Conservation (phyloP, 2,888 invertebrate species). For the Macrosoma leucophasiata region DNA sequence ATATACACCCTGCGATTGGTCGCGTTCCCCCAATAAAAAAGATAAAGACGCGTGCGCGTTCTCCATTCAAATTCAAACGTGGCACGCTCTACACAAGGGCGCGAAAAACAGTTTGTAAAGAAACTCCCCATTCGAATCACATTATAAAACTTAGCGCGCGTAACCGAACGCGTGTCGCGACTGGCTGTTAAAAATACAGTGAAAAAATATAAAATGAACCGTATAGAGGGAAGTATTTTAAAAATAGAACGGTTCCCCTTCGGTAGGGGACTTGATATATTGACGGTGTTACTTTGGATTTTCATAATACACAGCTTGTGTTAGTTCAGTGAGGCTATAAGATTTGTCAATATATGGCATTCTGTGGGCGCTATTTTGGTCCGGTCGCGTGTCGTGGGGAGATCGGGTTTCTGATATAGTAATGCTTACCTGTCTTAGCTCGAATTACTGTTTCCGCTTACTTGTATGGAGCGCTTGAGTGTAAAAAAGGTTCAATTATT, state of each 20-base stretch:
- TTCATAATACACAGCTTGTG: conserved; percentile 72
- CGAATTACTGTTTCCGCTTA: conserved; percentile 44
- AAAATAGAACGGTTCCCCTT: conserved; percentile 64
- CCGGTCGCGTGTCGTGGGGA: conserved; percentile 52
- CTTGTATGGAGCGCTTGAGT: no score
- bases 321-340: conserved; percentile 69
- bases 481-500: no score
- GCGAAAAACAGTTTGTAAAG: conserved; percentile 43
- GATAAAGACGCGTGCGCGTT: conserved; percentile 64
- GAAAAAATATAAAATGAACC: conserved; percentile 71
- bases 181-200: no score
- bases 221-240: conserved; percentile 69
- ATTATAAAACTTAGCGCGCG: no score
- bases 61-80: conserved; percentile 62
- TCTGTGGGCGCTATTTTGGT: conserved; percentile 68
- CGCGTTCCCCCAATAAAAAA: conserved; percentile 61
- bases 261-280: conserved; percentile 70
- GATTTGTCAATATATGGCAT: conserved; percentile 71
- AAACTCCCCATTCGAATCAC: conserved; percentile 29
- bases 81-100: conserved; percentile 58
- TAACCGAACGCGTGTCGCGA: no score
- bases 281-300: conserved; percentile 69
- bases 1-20: conserved; percentile 55
- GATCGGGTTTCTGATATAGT: conserved; percentile 56
- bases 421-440: conserved; percentile 51